Evolutionary conservation across 2,888 invertebrate species (phyloP), one percentile per base, ranked within the genome.

Genomic region (Plutella xylostella): DNA sequence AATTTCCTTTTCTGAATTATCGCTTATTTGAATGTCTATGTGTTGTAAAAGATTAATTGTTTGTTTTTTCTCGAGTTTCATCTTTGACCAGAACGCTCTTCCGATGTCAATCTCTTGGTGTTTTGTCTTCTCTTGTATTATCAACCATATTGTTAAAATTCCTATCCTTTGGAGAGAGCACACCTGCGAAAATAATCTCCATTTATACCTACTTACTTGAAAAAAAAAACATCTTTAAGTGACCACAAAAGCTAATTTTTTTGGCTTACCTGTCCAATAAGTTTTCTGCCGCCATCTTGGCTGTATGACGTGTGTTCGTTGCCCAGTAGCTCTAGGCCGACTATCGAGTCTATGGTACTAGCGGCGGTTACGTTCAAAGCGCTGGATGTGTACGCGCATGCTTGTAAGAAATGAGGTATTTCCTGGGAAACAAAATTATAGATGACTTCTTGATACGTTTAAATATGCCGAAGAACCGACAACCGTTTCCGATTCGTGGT

Each of bases 71-170:
- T 78, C 73, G 5, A 80, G 51, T 45, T 63, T 73, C 46, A 76
- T 62, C 65, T 65, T 76, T 0, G 83, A 79, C 69, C 76, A 75
- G 47, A 60, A 76, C 0, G 82, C 74, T 55, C 72, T 76, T 3
- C 80, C 79, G 0, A 73, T 62, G 19, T 82, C 79, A 12, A 52
- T 52, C 0, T 52, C 43, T 2, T 46, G 28, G 1, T 48, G 53
- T 52, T 63, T 65, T 0, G 55, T 48, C 53, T 65, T 80, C 18
- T 79, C 73, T 58, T 75, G 73, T 19, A 75, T 58, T 52, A 84
- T 68, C 0, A 65, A 69, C 79, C 82, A 84, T 52, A 76, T 64
- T 43, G 68, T 68, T 9, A 85, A 45, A 3, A 72, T 50, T 4
- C 84, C 84, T 22, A 60, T 59, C 5, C 68, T 60, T 60, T 78